A percentile compares a stretch with the other conserved stretches of the same genome.
Evolutionary conservation across 2,797 vertebrate species (phyloP).

Genomic region (Sebastes iracundus): DNA sequence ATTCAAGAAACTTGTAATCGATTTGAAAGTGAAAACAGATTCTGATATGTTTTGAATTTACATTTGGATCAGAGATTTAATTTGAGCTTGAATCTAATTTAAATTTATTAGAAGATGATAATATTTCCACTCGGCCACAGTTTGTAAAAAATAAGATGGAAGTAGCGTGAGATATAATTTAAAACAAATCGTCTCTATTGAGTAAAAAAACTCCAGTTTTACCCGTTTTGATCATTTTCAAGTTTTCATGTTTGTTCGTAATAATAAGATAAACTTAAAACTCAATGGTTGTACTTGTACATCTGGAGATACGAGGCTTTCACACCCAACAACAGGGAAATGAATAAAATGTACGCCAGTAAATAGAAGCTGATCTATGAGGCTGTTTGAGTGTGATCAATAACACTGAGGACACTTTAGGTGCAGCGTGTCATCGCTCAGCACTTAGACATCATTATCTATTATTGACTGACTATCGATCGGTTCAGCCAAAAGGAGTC

Average conservation of each 20-base stretch:
- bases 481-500: constrained; percentile 35
- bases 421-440: constrained; percentile 53
- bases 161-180: not conserved
- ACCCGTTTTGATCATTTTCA: not conserved
- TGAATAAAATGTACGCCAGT: not conserved
- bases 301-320: not conserved
- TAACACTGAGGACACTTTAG: constrained; percentile 46
- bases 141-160: not conserved
- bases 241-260: not conserved
- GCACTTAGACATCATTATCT: constrained; percentile 67
- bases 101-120: not conserved
- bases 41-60: not conserved
- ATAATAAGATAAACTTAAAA: not conserved
- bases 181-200: not conserved
- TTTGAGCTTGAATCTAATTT: not conserved
- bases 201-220: not conserved
- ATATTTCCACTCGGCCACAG: not conserved
- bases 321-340: not conserved
- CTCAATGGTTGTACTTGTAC: not conserved
- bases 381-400: constrained; percentile 50
- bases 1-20: not conserved
- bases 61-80: not conserved
- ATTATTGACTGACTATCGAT: constrained; percentile 64
- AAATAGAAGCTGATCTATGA: constrained; percentile 27
- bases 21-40: not conserved